These are phyloP conservation scores for Alfaro cultratus DNA, from an alignment of 2,797 vertebrate genomes.

Conservation along the genomic window DNA sequence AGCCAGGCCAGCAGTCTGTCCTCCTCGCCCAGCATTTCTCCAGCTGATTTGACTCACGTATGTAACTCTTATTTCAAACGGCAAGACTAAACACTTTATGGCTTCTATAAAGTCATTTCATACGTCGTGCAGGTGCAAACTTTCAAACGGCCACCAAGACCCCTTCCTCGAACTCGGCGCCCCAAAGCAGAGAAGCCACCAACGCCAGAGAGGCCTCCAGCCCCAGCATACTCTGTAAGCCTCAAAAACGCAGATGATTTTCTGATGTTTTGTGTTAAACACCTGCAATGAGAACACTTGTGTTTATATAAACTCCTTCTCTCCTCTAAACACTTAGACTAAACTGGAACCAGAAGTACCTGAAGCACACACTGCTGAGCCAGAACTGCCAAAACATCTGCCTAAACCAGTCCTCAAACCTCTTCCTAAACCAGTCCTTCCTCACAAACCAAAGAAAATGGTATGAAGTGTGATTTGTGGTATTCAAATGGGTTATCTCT, in stretches of 20 bases:
- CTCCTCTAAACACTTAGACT: conserved; percentile 37
- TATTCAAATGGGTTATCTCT: no score
- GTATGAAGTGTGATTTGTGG: conserved; percentile 23
- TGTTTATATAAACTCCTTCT: not conserved
- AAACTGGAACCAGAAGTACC: conserved; percentile 13
- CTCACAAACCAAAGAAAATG: conserved; percentile 13
- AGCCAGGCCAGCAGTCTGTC: conserved; percentile 30
- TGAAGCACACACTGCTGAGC: not conserved
- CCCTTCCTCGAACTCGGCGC: conserved; percentile 61
- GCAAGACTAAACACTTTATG: not conserved
- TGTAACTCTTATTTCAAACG: conserved; percentile 12
- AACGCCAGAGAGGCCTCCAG: not conserved
- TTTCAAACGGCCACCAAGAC: conserved; percentile 68
- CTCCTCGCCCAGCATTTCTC: conserved; percentile 4
- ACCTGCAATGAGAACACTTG: not conserved
- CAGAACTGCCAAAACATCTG: not conserved
- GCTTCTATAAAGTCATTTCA: not conserved
- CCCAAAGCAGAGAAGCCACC: conserved; percentile 18
- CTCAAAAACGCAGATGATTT: not conserved
- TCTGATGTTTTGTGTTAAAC: not conserved
- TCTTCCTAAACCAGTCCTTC: conserved; percentile 14
- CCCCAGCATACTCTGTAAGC: conserved; percentile 29
- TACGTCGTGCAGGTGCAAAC: conserved; percentile 42
- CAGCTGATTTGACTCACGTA: conserved; percentile 47
- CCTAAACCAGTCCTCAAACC: conserved; percentile 25